Evolutionary conservation across 1,140 invertebrate species (phyloP).

Genomic region (Pseudomyrmex concolor): DNA sequence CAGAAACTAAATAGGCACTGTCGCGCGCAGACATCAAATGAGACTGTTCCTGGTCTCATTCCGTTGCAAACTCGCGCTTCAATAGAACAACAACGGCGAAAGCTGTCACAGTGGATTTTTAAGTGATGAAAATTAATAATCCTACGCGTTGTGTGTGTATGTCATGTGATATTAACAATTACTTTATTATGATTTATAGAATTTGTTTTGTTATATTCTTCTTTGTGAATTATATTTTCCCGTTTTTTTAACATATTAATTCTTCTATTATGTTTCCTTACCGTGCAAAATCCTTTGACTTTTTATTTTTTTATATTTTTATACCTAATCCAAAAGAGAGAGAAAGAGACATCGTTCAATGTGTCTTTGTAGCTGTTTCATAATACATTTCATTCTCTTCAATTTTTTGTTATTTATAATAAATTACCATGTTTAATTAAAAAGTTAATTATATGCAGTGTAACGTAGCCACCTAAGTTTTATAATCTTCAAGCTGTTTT

Average conservation of each 20-base stretch:
- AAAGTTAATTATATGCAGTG: slow-evolving; percentile 45
- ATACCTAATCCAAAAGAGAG: neutral
- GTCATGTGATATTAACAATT: neutral
- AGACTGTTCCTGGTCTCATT: slow-evolving; percentile 35
- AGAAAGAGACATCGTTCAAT: too few species aligned
- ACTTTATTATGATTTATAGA: neutral
- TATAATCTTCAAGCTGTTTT: slow-evolving; percentile 43
- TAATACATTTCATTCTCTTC: neutral
- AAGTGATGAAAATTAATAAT: slow-evolving; percentile 25
- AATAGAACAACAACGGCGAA: neutral
- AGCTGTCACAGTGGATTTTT: neutral
- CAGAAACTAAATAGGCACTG: slow-evolving; percentile 55
- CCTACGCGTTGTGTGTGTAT: too few species aligned
- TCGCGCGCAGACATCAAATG: slow-evolving; percentile 51
- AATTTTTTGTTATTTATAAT: neutral
- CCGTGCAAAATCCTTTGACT: neutral
- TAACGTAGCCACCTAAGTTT: slow-evolving; percentile 26
- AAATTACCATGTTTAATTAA: slow-evolving; percentile 28
- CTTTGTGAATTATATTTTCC: neutral
- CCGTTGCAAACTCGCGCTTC: slow-evolving; percentile 1
- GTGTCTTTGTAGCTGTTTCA: neutral
- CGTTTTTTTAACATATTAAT: neutral
- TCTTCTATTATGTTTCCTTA: neutral
- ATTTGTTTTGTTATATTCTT: too few species aligned
- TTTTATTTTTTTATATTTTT: neutral